Evolutionary conservation across 2,888 invertebrate genomes (phyloP), one percentile per base, ranked within the genome.

Genomic region (Ectropis crepuscularia): DNA sequence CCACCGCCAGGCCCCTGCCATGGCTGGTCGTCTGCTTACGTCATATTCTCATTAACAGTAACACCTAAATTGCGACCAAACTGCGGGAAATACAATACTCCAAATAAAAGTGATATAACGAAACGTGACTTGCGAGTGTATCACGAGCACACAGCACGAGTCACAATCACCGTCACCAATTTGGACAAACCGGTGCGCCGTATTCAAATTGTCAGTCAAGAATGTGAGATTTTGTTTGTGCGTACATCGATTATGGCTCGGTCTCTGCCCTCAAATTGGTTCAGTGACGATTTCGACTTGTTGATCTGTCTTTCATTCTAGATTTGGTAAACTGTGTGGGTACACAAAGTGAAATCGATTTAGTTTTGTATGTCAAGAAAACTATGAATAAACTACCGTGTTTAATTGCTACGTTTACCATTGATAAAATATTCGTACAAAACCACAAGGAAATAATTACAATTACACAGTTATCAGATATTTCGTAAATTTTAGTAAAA

Each of bases 11-110:
- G 54, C 12, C 28, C 28, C 38, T 55, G 53, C 51, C 10, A 10
- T 42, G 16, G 41, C 28, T 42, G 41, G 50, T 37, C 50, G 74
- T 74, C 72, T 74, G 76, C 76, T 82, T 80, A 78, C 83, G 78
- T 87, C 83, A 83, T 76, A 77, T 79, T 78, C 74, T 82, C 84
- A 86, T 88, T 83, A 86, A 79, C 78, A 75, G 68, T 74, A 78
- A 79, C 78, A 80, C 77, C 73, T 50, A 59, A 59, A 63, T 61
- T 78, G 80, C 79, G 74, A 73, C 70, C 74, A 75, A 64, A 71
- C 60, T 67, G 61, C 49, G 64, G 65, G 48, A 61, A 69, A 58
- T 57, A 48, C 16, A 45, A 16, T 38, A 36, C 28, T 39, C 61
- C 55, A 28, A 58, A 68, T 65, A 65, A 61, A 66, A 71, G 57